Evolutionary conservation across 2,113 vertebrate genomes (phyloP).

Genomic region (Ciconia boyciana): DNA sequence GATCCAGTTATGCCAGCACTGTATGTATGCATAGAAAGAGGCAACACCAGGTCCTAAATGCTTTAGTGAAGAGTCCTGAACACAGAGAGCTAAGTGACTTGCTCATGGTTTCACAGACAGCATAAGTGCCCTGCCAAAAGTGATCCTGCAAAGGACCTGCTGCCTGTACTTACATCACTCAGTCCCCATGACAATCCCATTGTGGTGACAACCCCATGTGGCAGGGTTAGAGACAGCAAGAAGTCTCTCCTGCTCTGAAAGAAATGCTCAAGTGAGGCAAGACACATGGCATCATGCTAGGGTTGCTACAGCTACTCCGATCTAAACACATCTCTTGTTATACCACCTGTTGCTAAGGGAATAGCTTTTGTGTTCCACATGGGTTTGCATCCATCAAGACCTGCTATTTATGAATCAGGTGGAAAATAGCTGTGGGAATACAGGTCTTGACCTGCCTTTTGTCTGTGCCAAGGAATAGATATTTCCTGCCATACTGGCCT

Average conservation of each 20-base stretch:
- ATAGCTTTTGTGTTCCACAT: not conserved
- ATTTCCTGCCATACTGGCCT: not conserved
- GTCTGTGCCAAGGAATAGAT: not conserved
- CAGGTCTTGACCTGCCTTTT: not conserved
- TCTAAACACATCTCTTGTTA: not conserved
- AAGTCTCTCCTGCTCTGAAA: not conserved
- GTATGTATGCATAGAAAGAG: not conserved
- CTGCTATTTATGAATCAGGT: not conserved
- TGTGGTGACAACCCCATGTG: fast-evolving
- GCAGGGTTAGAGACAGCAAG: not conserved
- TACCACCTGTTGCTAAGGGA: not conserved
- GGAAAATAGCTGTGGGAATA: not conserved
- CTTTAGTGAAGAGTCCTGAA: not conserved
- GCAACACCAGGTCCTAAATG: not conserved
- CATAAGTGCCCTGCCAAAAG: not conserved
- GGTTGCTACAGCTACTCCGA: not conserved
- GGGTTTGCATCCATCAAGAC: not conserved
- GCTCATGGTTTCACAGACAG: not conserved
- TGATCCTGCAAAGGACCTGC: not conserved
- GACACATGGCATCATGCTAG: fast-evolving
- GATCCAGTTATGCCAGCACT: not conserved
- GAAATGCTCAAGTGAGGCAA: not conserved
- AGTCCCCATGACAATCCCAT: no score
- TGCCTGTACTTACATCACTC: not conserved
- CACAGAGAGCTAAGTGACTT: not conserved